These are phyloP conservation scores for Tachysurus fulvidraco DNA, from an alignment of 2,113 vertebrate genomes.

Conservation along the genomic window DNA sequence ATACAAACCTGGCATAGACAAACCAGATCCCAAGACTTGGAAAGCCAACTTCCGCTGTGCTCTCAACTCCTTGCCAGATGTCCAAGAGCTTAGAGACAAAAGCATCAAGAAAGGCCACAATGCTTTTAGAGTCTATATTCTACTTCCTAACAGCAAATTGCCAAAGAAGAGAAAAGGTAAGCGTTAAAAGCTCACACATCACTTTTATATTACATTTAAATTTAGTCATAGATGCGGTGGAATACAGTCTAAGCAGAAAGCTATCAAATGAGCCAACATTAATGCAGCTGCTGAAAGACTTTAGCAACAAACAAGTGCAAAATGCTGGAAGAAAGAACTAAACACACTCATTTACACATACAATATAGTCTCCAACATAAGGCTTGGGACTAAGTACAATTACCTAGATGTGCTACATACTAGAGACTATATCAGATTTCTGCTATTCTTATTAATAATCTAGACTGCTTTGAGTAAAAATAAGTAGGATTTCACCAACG, in stretches of 20 bases:
- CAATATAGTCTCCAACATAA: neutral
- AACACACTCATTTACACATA: neutral
- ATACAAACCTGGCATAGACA: conserved; percentile 73
- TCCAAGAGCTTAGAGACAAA: conserved; percentile 73
- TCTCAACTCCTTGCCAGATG: conserved; percentile 75
- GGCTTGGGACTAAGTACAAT: neutral
- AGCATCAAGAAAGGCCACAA: conserved; percentile 77
- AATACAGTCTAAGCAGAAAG: neutral
- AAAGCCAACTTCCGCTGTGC: conserved; percentile 81
- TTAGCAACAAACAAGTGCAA: neutral
- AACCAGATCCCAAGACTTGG: conserved; percentile 79
- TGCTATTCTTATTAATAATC: too few relatives aligned
- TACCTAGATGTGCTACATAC: neutral
- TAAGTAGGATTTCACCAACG: too few relatives aligned
- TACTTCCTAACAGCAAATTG: conserved; percentile 67
- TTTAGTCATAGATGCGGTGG: too few relatives aligned
- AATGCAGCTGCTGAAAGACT: neutral
- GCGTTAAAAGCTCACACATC: neutral
- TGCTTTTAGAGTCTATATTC: conserved; percentile 74
- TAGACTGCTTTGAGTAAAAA: too few relatives aligned
- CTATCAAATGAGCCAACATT: neutral
- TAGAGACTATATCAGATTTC: neutral
- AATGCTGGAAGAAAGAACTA: neutral
- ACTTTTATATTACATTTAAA: neutral
- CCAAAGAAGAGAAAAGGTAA: conserved; percentile 68